Conservation (phyloP, 2,888 invertebrate species). For the Macrophya alboannulata region DNA sequence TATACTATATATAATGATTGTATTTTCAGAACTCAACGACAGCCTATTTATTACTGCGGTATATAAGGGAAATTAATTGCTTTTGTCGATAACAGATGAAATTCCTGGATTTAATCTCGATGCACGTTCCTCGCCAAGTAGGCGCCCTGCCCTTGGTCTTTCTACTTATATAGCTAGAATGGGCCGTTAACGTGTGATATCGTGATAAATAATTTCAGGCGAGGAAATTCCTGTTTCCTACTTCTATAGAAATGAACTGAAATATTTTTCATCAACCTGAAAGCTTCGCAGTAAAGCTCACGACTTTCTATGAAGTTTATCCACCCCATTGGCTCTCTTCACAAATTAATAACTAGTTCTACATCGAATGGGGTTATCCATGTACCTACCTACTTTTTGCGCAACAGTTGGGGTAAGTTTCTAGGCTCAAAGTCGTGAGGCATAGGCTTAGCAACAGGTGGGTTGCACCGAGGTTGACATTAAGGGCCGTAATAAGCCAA, state of each 20-base stretch:
- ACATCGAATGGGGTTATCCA: neutral
- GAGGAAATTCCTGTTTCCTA: neutral
- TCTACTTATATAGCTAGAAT: neutral
- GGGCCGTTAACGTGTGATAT: neutral
- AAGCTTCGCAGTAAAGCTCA: too few relatives aligned
- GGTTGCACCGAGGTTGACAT: conserved; percentile 64
- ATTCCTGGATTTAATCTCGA: conserved; percentile 25
- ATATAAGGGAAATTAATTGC: conserved; percentile 19
- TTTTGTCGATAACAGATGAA: conserved; percentile 36
- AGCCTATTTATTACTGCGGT: conserved; percentile 7
- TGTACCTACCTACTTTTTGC: conserved; percentile 12
- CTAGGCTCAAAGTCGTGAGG: conserved; percentile 18
- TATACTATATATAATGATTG: neutral
- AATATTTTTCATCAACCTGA: neutral
- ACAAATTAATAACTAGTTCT: neutral
- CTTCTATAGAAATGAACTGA: neutral
- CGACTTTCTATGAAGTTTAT: neutral
- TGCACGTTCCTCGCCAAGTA: conserved; percentile 10
- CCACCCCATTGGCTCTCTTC: neutral
- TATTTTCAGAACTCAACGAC: neutral
- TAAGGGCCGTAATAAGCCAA: conserved; percentile 57
- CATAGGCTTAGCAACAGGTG: conserved; percentile 75
- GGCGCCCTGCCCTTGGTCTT: neutral
- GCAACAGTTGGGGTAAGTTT: conserved; percentile 46
- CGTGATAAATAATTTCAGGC: neutral